phyloP scores from a whole-genome alignment of 1,140 invertebrate genomes.

The Caerostris extrusa region DNA sequence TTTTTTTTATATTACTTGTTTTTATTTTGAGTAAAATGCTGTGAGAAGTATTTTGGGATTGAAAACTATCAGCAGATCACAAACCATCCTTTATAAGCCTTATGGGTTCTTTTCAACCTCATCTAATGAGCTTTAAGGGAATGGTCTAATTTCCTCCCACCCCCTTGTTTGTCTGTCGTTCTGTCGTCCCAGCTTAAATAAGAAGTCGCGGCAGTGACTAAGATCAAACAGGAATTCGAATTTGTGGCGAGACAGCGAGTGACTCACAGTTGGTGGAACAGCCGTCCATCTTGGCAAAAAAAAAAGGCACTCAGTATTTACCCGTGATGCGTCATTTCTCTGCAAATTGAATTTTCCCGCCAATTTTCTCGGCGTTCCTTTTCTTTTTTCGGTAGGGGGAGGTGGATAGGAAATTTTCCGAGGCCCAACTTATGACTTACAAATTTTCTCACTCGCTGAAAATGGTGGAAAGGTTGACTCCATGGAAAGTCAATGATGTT shows the following conservation, averaged over 20 bases:
- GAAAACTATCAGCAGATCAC: too few relatives aligned
- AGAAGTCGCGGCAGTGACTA: neutral
- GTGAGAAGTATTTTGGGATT: too few relatives aligned
- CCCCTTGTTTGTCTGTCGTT: neutral
- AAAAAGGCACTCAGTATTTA: neutral
- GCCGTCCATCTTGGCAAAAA: neutral
- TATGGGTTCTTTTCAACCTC: neutral
- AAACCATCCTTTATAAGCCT: too few relatives aligned
- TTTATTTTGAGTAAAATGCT: too few relatives aligned
- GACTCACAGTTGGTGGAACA: neutral
- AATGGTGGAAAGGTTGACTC: neutral
- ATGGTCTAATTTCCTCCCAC: neutral
- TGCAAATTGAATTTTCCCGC: constrained; percentile 62
- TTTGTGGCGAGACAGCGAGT: neutral
- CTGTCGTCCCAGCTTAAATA: neutral
- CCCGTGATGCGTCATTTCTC: constrained; percentile 52
- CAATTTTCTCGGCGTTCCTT: constrained; percentile 45
- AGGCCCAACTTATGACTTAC: constrained; percentile 49
- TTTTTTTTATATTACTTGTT: too few relatives aligned
- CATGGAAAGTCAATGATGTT: constrained; percentile 58
- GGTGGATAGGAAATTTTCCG: neutral
- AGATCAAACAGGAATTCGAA: constrained; percentile 39
- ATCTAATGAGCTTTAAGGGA: constrained; percentile 1
- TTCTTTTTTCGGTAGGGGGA: neutral
- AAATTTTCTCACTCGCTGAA: neutral